These are phyloP conservation scores for Lonchura striata DNA, from an alignment of 2,113 vertebrate species.

Conservation along the genomic window DNA sequence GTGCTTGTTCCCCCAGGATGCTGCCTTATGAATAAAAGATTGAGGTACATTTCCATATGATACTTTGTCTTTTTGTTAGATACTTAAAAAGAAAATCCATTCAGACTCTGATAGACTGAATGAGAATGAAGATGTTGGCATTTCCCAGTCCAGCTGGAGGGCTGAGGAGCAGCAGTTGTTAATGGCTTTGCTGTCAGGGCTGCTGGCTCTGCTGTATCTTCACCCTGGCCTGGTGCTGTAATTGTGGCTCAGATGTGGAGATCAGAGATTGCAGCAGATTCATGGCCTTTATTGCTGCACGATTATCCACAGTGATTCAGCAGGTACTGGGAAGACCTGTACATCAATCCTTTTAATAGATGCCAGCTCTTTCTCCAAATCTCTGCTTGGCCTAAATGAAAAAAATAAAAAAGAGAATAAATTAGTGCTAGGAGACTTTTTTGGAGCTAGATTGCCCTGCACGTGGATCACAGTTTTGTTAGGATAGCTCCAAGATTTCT, in stretches of 20 bases:
- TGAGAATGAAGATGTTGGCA: not conserved
- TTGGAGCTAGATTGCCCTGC: not conserved
- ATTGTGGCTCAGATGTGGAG: not conserved
- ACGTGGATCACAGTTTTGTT: not conserved
- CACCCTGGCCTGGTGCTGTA: rapidly evolving
- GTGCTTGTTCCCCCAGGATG: not conserved
- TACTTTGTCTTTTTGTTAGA: not conserved
- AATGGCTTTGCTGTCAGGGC: not conserved
- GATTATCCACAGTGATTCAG: not conserved
- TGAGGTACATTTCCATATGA: not conserved
- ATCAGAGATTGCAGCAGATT: conserved; percentile 22
- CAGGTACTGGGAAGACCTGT: not conserved
- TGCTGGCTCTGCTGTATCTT: not conserved
- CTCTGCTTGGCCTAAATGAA: not conserved
- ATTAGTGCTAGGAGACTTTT: not conserved
- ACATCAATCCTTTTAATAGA: not conserved
- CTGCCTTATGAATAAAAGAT: not conserved
- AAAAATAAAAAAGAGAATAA: not conserved
- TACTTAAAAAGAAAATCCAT: not conserved
- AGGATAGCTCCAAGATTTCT: not conserved
- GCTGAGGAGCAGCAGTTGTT: not conserved
- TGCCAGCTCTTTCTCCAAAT: not conserved
- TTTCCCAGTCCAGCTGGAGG: not conserved
- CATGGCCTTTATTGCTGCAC: not conserved
- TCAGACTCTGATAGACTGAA: not conserved